phyloP scores from a whole-genome alignment of 2,888 invertebrate species.

The Chalcosyrphus nemorum region DNA sequence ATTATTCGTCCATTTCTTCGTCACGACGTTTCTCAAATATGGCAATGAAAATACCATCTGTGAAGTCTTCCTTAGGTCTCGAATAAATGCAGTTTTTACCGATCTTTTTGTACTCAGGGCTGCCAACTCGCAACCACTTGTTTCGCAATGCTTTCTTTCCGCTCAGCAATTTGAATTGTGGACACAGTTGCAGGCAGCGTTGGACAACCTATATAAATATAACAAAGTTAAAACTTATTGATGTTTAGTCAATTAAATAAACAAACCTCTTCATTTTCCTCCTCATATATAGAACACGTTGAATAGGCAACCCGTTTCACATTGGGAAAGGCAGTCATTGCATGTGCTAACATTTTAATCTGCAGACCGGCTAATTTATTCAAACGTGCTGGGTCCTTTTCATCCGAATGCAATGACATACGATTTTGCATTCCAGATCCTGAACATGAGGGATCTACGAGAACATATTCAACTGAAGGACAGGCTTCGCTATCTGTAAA shows the following conservation, averaged over 20 bases:
- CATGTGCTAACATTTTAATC: conserved; percentile 91
- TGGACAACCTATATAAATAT: conserved; percentile 84
- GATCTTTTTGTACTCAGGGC: conserved; percentile 85
- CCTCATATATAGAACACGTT: conserved; percentile 94
- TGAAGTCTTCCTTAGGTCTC: conserved; percentile 88
- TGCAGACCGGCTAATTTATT: conserved; percentile 89
- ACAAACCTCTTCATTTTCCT: conserved; percentile 95
- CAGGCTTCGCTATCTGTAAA: conserved; percentile 75
- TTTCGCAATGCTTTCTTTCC: conserved; percentile 85
- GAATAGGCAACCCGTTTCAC: conserved; percentile 96
- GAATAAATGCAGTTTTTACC: conserved; percentile 91
- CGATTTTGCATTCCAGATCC: conserved; percentile 91
- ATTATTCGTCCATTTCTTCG: conserved; percentile 17
- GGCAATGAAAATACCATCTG: conserved; percentile 98
- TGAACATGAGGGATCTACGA: conserved; percentile 98
- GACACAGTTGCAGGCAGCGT: conserved; percentile 78
- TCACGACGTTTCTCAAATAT: conserved; percentile 86
- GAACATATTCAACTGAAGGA: conserved; percentile 90
- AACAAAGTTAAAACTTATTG: conserved; percentile 84
- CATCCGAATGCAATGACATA: conserved; percentile 82
- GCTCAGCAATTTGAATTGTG: conserved; percentile 86
- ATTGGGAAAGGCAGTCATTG: conserved; percentile 91
- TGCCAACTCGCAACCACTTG: conserved; percentile 88
- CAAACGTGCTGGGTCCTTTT: conserved; percentile 84
- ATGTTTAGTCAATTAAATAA: conserved; percentile 69